Evolutionary conservation across 2,797 vertebrate genomes (phyloP), one percentile per base, ranked within the genome.

Genomic region (Meriones psammophilus): DNA sequence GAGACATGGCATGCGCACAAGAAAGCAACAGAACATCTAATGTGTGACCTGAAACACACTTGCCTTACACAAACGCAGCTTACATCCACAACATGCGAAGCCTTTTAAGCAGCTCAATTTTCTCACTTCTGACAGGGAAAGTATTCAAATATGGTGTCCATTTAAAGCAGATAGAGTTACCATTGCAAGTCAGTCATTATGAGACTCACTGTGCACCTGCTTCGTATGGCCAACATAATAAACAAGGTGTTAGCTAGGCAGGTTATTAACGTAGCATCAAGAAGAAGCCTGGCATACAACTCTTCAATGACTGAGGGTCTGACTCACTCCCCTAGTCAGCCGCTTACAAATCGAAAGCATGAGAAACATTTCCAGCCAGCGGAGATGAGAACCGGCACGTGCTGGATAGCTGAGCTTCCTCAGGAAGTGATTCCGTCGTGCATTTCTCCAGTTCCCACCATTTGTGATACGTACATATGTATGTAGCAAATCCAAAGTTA

Each of bases 1-100:
- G 8, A 4, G 3, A 24, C 33, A 4, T 6, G 28, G 8, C 4
- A 0, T 26, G 8, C 22, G 7, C 68, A 7, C 4, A 5, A 39
- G 36, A 6, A 54, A 7, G 7, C 20, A 68, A 12, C 14, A 15
- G 69, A n/a, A 8, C 20, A 9, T 5, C 46, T 8, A 5, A 28
- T 0, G 12, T 8, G 17, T 42, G 12, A 10, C 1, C 8, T 24
- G 0, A 20, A 74, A 66, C 0, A 5, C 0, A 0, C 26, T 17
- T 1, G 18, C 50, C 74, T 24, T 14, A 3, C 0, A 0, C n/a
- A 64, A 22, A 33, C 17, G 20, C 22, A 8, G 66, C 76, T n/a
- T 10, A 0, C 15, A 9, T 8, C 26, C 8, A 17, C 54, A 42
- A 36, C 0, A 0, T 0, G 15, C 8, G 30, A 1, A 8, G 33